Evolutionary conservation across 2,888 invertebrate genomes (phyloP).

Genomic region (Drosophila pseudotakahashii): DNA sequence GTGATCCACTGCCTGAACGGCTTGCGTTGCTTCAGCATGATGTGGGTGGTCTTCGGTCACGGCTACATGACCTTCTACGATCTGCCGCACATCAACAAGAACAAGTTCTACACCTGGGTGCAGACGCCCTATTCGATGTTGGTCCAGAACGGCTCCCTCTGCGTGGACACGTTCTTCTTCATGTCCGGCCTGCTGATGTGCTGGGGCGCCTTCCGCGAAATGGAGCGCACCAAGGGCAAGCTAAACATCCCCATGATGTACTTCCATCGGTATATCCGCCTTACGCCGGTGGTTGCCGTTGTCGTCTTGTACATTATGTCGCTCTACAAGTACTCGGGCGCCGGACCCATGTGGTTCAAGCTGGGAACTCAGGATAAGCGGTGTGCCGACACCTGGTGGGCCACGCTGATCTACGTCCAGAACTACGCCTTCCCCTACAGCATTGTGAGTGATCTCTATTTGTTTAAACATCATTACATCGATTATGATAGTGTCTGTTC

Average conservation of each 20-base stretch:
- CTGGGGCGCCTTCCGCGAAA: conserved; percentile 82
- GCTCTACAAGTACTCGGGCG: conserved; percentile 85
- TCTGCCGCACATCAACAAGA: conserved; percentile 80
- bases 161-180: conserved; percentile 88
- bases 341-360: conserved; percentile 86
- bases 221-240: conserved; percentile 82
- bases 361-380: conserved; percentile 78
- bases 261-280: conserved; percentile 84
- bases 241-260: conserved; percentile 83
- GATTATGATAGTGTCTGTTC: too few species aligned
- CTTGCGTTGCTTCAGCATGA: conserved; percentile 84
- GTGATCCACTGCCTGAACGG: conserved; percentile 85
- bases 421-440: conserved; percentile 83
- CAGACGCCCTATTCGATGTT: conserved; percentile 82
- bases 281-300: conserved; percentile 86
- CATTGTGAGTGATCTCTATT: conserved; percentile 66
- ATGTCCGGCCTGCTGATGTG: conserved; percentile 87
- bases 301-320: conserved; percentile 85
- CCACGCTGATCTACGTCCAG: conserved; percentile 85
- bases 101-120: conserved; percentile 79
- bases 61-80: conserved; percentile 83
- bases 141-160: conserved; percentile 85
- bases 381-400: conserved; percentile 85
- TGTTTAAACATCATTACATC: too few species aligned
- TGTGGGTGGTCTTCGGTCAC: conserved; percentile 85